Percentiles rank a stretch among this genome's conserved stretches.
Evolutionary conservation across 2,888 invertebrate genomes (phyloP).

Genomic region (Microctonus aethiopoides): DNA sequence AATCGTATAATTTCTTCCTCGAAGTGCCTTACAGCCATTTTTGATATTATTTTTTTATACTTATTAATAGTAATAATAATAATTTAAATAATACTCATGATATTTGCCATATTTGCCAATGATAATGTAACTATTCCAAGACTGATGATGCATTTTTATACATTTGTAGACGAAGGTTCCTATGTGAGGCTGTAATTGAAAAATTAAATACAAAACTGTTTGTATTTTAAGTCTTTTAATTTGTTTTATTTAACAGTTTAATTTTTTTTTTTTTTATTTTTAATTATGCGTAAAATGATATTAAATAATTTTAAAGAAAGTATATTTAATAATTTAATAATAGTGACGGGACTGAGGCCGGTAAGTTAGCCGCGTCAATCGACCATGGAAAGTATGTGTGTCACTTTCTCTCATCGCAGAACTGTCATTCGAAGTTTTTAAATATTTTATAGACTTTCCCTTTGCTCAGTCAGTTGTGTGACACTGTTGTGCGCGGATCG

Average conservation of each 20-base stretch:
- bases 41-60: not conserved
- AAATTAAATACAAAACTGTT: not conserved
- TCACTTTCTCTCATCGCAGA: conserved; percentile 15
- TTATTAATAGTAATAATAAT: not conserved
- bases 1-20: not conserved
- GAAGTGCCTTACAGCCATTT: not conserved
- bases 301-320: not conserved
- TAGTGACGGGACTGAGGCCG: not conserved
- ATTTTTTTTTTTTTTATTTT: not conserved
- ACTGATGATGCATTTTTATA: conserved; percentile 45
- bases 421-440: not conserved
- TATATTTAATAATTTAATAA: not conserved
- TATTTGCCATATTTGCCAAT: not conserved
- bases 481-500: not conserved
- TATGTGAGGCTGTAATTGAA: conserved; percentile 33
- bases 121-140: conserved; percentile 35
- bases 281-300: not conserved
- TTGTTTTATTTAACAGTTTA: not conserved
- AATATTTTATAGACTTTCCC: not conserved
- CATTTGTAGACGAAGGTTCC: conserved; percentile 48
- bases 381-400: not conserved
- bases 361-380: not conserved
- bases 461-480: not conserved
- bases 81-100: not conserved
- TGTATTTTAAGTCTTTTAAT: too few relatives aligned